phyloP scores from a whole-genome alignment of 2,888 invertebrate genomes.

The Lottia gigantea region DNA sequence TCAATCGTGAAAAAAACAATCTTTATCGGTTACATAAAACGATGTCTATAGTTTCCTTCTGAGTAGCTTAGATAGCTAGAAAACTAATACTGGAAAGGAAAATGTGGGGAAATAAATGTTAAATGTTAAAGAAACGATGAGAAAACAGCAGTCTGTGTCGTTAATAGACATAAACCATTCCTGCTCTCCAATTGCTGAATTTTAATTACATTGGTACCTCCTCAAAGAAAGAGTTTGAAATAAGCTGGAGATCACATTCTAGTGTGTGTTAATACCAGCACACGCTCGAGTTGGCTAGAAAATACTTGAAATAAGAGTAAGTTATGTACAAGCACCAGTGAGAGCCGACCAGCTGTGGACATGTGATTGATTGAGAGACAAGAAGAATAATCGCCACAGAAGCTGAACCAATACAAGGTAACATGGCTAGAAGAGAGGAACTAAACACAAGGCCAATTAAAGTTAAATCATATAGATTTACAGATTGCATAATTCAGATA shows the following conservation, averaged over 20 bases:
- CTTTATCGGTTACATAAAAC: too few relatives aligned
- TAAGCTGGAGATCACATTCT: constrained; percentile 2
- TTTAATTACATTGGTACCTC: constrained; percentile 11
- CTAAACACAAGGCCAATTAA: not conserved
- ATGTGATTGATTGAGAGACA: constrained; percentile 9
- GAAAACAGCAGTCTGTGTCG: not conserved
- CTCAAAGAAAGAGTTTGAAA: constrained; percentile 6
- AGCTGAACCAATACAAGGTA: constrained; percentile 8
- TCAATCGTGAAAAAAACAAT: too few relatives aligned
- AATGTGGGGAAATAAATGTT: too few relatives aligned
- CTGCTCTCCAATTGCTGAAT: constrained; percentile 3
- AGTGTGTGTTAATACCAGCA: constrained; percentile 1
- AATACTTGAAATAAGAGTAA: not conserved
- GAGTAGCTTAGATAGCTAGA: too few relatives aligned
- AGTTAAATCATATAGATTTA: not conserved
- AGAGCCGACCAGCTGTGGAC: constrained; percentile 1
- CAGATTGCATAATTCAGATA: too few relatives aligned
- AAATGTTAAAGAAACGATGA: too few relatives aligned
- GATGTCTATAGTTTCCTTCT: too few relatives aligned
- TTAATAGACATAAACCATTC: not conserved
- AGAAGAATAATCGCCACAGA: not conserved
- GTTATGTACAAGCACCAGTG: constrained; percentile 1
- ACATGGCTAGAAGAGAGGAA: not conserved
- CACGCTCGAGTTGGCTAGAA: not conserved
- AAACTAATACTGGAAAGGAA: too few relatives aligned